Percentiles rank a stretch among this genome's conserved stretches.
phyloP scores from a whole-genome alignment of 2,888 invertebrate species.

The Enchytraeus crypticus region DNA sequence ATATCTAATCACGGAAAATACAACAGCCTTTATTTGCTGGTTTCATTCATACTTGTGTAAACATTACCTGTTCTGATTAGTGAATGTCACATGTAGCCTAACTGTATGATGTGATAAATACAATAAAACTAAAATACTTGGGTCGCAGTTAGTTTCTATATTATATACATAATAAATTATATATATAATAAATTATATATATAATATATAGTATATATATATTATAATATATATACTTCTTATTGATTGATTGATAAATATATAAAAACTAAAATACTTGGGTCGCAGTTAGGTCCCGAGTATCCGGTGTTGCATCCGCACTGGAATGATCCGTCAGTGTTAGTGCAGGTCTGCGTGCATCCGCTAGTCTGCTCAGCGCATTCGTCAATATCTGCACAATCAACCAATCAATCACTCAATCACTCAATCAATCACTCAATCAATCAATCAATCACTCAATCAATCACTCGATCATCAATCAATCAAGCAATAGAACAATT shows the following conservation, averaged over 20 bases:
- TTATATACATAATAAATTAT: not conserved
- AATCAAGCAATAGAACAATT: not conserved
- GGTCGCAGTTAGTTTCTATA: not conserved
- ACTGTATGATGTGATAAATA: too few relatives aligned
- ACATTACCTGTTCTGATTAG: too few relatives aligned
- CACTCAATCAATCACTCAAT: too few relatives aligned
- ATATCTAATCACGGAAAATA: too few relatives aligned
- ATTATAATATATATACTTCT: not conserved
- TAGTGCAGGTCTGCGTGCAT: conserved; percentile 10
- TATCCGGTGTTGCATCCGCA: conserved; percentile 6
- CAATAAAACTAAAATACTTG: not conserved
- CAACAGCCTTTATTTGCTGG: too few relatives aligned
- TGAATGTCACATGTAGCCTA: too few relatives aligned
- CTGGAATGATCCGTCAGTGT: conserved; percentile 3
- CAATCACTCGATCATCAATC: not conserved
- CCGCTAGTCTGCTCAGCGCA: conserved; percentile 2
- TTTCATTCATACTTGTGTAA: too few relatives aligned
- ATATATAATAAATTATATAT: not conserved
- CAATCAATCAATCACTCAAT: not conserved
- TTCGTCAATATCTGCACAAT: conserved; percentile 6
- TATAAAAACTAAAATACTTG: not conserved
- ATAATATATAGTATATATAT: not conserved
- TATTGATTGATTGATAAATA: not conserved
- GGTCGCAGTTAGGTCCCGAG: conserved; percentile 1
- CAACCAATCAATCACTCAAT: too few relatives aligned